Percentiles rank a stretch among this genome's conserved stretches.
These are phyloP conservation scores for Gobio gobio DNA, from an alignment of 2,113 vertebrate genomes.

Conservation along the genomic window DNA sequence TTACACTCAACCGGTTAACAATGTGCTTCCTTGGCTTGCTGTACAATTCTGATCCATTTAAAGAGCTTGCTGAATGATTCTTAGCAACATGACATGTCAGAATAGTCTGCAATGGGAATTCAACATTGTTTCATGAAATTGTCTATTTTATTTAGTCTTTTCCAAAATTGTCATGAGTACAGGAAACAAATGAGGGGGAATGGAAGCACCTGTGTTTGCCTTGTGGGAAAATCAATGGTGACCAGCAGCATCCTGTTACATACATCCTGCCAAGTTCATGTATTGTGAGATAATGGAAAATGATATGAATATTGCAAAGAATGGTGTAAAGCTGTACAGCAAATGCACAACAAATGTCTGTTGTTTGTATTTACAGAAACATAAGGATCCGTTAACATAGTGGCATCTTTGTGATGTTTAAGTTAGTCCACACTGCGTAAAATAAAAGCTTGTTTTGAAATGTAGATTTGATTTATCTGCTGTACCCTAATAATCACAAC, in stretches of 20 bases:
- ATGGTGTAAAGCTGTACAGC: not conserved
- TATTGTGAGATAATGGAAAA: constrained; percentile 58
- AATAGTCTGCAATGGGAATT: not conserved
- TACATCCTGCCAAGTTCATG: constrained; percentile 52
- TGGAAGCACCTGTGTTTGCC: constrained; percentile 80
- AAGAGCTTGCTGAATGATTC: not conserved
- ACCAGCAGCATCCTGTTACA: constrained; percentile 69
- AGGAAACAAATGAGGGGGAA: constrained; percentile 61
- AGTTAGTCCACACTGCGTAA: not conserved
- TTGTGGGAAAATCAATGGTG: constrained; percentile 63
- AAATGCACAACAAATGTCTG: no score
- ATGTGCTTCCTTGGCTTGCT: not conserved
- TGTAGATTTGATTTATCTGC: constrained; percentile 20
- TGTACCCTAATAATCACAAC: constrained; percentile 3
- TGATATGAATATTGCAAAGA: constrained; percentile 27
- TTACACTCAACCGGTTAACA: not conserved
- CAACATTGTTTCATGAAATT: constrained; percentile 13
- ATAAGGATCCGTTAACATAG: not conserved
- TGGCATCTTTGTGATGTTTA: no score
- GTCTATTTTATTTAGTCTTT: not conserved
- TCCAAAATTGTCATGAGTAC: constrained; percentile 58
- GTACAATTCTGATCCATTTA: not conserved
- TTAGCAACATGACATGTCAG: not conserved
- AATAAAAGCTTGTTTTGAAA: constrained; percentile 18
- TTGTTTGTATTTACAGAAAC: not conserved